A percentile compares a stretch with the other conserved stretches of the same genome.
phyloP scores from a whole-genome alignment of 2,113 vertebrate species.

The Cavia porcellus region DNA sequence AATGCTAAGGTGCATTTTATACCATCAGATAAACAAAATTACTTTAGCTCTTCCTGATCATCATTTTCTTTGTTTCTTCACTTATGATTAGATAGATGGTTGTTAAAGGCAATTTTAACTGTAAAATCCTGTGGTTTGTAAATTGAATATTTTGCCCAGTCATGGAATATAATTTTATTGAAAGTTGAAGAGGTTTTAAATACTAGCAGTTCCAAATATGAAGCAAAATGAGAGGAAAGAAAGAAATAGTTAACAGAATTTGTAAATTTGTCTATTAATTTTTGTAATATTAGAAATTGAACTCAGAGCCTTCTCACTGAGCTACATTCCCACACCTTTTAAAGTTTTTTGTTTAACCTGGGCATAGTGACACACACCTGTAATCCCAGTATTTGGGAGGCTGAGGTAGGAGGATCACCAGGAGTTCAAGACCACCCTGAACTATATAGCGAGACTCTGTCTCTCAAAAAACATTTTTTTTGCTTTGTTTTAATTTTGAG shows the following conservation, averaged over 20 bases:
- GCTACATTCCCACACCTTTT: not conserved
- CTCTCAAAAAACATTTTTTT: no score
- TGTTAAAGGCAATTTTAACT: not conserved
- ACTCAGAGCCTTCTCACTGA: not conserved
- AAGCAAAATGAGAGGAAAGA: conserved; percentile 82
- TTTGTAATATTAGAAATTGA: not conserved
- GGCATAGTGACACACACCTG: not conserved
- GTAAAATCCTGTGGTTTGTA: not conserved
- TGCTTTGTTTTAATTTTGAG: not conserved
- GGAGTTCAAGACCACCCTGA: not conserved
- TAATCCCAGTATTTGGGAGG: not conserved
- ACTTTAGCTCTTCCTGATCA: not conserved
- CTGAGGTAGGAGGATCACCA: not conserved
- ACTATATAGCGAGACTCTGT: not conserved
- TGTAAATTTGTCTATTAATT: conserved; percentile 62
- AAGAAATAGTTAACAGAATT: conserved; percentile 84
- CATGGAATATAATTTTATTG: conserved; percentile 13
- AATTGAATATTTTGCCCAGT: conserved; percentile 25
- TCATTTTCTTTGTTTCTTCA: conserved; percentile 22
- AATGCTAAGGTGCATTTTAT: not conserved
- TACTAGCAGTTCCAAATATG: conserved; percentile 82
- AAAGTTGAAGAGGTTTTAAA: conserved; percentile 76
- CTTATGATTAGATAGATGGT: not conserved
- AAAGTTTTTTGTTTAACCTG: not conserved
- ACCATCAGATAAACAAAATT: not conserved